phyloP scores from a whole-genome alignment of 2,797 vertebrate species.

The Fistularia tabacaria region DNA sequence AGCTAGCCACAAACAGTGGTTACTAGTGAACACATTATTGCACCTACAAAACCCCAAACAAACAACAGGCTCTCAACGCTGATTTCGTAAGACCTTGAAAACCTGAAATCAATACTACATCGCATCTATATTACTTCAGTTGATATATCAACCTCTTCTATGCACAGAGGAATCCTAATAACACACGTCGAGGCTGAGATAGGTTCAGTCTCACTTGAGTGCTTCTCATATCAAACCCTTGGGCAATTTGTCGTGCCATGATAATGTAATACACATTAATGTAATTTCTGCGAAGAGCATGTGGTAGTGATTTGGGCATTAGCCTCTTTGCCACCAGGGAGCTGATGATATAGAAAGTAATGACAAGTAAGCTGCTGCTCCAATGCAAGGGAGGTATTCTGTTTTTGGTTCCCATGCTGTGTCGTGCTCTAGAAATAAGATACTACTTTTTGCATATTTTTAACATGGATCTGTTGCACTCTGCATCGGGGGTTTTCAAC shows the following conservation, averaged over 20 bases:
- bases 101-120: background rate
- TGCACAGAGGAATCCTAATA: background rate
- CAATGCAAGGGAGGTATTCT: too few species aligned
- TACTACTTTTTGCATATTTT: too few species aligned
- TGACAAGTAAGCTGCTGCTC: too few species aligned
- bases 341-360: background rate
- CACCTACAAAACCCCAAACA: slow-evolving; percentile 18
- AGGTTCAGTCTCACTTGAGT: slow-evolving; percentile 14
- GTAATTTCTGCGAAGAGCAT: slow-evolving; percentile 21
- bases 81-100: slow-evolving; percentile 1
- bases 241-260: slow-evolving; percentile 13
- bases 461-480: too few species aligned
- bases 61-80: slow-evolving; percentile 9
- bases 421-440: too few species aligned
- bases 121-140: background rate
- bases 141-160: background rate
- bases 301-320: slow-evolving; percentile 22
- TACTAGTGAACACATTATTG: slow-evolving; percentile 34
- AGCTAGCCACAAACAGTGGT: slow-evolving; percentile 15
- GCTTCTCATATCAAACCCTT: slow-evolving; percentile 19
- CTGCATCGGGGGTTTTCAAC: too few species aligned
- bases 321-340: slow-evolving; percentile 30
- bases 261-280: slow-evolving; percentile 24
- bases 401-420: too few species aligned
- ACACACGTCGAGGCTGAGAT: slow-evolving; percentile 1